Conservation (phyloP, 2,797 vertebrate species). For the Gymnothorax javanicus region DNA sequence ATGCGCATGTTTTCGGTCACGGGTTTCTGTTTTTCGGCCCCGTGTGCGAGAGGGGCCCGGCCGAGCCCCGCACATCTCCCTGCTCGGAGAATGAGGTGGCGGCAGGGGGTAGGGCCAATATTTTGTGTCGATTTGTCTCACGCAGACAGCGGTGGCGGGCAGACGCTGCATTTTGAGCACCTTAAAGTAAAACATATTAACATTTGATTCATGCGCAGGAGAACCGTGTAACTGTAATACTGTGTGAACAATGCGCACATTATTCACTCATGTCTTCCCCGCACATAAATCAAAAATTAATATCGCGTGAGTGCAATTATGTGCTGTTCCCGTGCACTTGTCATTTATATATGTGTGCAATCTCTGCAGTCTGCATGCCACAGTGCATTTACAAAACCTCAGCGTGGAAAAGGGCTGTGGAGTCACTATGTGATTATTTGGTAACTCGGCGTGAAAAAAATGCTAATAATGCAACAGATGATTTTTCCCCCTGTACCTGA, state of each 20-base stretch:
- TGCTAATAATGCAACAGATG: background rate
- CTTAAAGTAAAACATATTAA: constrained; percentile 19
- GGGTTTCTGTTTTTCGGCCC: background rate
- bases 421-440: background rate
- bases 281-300: constrained; percentile 32
- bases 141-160: background rate
- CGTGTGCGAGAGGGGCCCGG: background rate
- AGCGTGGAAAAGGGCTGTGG: background rate
- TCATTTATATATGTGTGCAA: constrained; percentile 17
- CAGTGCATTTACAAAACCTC: background rate
- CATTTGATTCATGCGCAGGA: constrained; percentile 8
- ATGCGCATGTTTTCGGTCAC: constrained; percentile 47
- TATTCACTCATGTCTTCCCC: background rate
- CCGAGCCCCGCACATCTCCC: background rate
- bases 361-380: constrained; percentile 2
- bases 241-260: background rate
- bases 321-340: constrained; percentile 8
- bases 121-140: constrained; percentile 13
- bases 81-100: constrained; percentile 3
- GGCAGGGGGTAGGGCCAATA: background rate
- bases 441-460: background rate
- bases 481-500: background rate
- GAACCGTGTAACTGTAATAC: background rate
- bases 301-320: constrained; percentile 27
- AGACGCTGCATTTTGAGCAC: background rate